A percentile compares a stretch with the other conserved stretches of the same genome.
These are phyloP conservation scores for Acanthiza pusilla DNA, from an alignment of 2,797 vertebrate species.

Conservation along the genomic window DNA sequence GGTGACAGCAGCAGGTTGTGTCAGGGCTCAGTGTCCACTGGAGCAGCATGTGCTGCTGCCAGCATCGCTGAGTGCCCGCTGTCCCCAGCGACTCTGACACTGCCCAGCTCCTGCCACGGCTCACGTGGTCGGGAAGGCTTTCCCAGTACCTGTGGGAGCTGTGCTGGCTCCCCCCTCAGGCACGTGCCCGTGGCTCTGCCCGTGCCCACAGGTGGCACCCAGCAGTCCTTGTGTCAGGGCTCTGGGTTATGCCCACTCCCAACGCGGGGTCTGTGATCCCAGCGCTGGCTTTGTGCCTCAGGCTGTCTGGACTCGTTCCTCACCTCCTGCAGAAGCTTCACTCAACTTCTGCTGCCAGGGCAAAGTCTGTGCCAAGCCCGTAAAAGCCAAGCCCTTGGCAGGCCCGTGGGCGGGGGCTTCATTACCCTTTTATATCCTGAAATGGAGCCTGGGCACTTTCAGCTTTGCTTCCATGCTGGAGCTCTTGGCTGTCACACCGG, in stretches of 20 bases:
- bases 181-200: accelerated
- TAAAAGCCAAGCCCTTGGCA: not conserved
- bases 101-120: not conserved
- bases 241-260: not conserved
- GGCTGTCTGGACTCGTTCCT: not conserved
- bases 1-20: not conserved
- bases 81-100: not conserved
- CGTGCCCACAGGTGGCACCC: accelerated
- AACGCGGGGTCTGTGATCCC: not conserved
- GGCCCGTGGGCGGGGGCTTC: accelerated
- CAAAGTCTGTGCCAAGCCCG: not conserved
- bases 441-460: not conserved
- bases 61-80: not conserved
- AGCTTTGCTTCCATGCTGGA: not conserved
- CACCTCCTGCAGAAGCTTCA: not conserved
- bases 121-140: not conserved
- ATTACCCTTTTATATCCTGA: not conserved
- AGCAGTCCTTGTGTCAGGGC: accelerated
- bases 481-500: not conserved
- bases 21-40: not conserved
- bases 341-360: not conserved
- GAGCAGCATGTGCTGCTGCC: not conserved
- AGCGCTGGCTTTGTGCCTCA: not conserved
- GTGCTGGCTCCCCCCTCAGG: not conserved
- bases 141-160: accelerated